phyloP scores from a whole-genome alignment of 1,140 invertebrate species.

The Drosophila saltans region DNA sequence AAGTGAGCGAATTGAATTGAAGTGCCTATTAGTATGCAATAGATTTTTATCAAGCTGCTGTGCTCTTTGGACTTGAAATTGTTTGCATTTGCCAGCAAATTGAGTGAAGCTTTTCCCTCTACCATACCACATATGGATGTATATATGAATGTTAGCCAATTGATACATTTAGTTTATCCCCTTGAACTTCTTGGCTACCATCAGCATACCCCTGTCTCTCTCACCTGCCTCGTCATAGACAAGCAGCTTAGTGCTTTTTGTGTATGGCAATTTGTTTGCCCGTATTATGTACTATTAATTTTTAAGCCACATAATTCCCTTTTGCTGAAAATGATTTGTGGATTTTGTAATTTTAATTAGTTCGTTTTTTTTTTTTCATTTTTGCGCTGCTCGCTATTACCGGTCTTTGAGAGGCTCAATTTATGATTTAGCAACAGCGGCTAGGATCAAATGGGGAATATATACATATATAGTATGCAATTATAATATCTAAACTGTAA shows the following conservation, averaged over 20 bases:
- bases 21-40: constrained; percentile 68
- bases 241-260: not conserved
- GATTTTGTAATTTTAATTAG: constrained; percentile 59
- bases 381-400: not conserved
- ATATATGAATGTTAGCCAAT: constrained; percentile 33
- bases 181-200: constrained; percentile 10
- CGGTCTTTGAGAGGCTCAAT: not conserved
- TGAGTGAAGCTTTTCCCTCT: constrained; percentile 36
- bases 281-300: constrained; percentile 59
- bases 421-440: not conserved
- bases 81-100: constrained; percentile 54
- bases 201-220: not conserved
- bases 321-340: constrained; percentile 45
- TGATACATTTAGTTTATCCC: constrained; percentile 43
- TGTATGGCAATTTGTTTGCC: constrained; percentile 42
- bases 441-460: constrained; percentile 1
- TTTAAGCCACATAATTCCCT: constrained; percentile 55
- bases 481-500: constrained; percentile 26
- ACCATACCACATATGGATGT: not conserved
- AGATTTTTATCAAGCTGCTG: constrained; percentile 63
- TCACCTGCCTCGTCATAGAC: not conserved
- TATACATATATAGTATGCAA: not conserved
- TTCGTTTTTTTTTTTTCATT: constrained; percentile 25
- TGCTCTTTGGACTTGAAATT: constrained; percentile 56
- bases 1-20: constrained; percentile 69